phyloP scores from a whole-genome alignment of 2,888 invertebrate species.

The Hemistola chrysoprasaria region DNA sequence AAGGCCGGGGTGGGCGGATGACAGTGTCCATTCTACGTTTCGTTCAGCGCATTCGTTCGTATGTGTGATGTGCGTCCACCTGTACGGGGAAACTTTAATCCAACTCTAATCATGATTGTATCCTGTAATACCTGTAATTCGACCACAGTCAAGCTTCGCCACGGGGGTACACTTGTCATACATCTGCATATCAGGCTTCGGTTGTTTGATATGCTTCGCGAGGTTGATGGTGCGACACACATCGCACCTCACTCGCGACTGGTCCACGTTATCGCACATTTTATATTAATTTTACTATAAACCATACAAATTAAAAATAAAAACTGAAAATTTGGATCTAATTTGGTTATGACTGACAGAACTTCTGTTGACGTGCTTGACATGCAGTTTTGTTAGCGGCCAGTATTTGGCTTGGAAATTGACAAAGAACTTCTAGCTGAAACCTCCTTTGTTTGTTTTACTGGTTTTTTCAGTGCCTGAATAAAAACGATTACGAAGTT shows the following conservation, averaged over 20 bases:
- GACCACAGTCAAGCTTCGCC: slow-evolving; percentile 45
- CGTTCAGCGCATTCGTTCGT: too few relatives aligned
- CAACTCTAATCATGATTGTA: too few relatives aligned
- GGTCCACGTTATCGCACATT: slow-evolving; percentile 58
- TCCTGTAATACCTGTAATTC: slow-evolving; percentile 53
- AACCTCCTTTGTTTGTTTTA: too few relatives aligned
- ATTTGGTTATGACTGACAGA: slow-evolving; percentile 10
- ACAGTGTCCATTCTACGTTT: too few relatives aligned
- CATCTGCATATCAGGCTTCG: slow-evolving; percentile 68
- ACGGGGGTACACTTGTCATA: slow-evolving; percentile 62
- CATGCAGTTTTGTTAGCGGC: neutral
- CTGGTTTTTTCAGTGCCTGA: neutral
- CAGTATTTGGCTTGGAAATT: too few relatives aligned
- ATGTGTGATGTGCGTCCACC: too few relatives aligned
- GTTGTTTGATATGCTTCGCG: slow-evolving; percentile 52
- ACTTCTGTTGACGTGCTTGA: slow-evolving; percentile 3
- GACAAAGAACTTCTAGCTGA: too few relatives aligned
- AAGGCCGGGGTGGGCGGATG: too few relatives aligned
- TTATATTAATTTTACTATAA: slow-evolving; percentile 16
- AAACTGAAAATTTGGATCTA: slow-evolving; percentile 23
- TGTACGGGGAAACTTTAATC: too few relatives aligned
- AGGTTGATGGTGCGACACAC: slow-evolving; percentile 71
- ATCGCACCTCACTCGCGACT: slow-evolving; percentile 54
- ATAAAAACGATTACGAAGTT: slow-evolving; percentile 1
- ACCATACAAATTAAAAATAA: slow-evolving; percentile 3